Percentiles rank a stretch among this genome's conserved stretches.
These are phyloP conservation scores for Petromus typicus DNA, from an alignment of 2,113 vertebrate species.

Conservation along the genomic window DNA sequence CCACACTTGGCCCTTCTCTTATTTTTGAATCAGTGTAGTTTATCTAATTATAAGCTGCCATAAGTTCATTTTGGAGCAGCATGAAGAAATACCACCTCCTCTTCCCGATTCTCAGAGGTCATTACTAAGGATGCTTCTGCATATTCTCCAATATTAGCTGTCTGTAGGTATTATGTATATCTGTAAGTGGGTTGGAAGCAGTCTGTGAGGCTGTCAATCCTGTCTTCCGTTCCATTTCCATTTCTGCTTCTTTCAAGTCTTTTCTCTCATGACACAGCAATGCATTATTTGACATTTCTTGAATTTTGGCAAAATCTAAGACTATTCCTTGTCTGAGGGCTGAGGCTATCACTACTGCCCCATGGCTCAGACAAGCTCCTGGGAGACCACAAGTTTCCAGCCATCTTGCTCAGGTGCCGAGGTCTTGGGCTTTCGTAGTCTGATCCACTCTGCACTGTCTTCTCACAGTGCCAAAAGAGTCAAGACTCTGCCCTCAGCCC, in stretches of 20 bases:
- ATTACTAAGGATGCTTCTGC: background rate
- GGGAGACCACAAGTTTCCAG: background rate
- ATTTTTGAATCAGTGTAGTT: background rate
- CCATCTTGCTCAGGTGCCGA: background rate
- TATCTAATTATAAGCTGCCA: background rate
- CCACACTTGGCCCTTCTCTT: too few relatives aligned
- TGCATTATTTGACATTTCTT: background rate
- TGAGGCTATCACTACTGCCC: background rate
- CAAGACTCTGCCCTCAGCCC: background rate
- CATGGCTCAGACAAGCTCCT: background rate
- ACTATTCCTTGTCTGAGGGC: background rate
- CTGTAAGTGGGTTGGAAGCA: background rate
- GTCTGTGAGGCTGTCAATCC: background rate
- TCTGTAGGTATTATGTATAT: background rate
- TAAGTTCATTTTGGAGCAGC: background rate
- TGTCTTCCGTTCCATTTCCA: background rate
- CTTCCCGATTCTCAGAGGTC: background rate
- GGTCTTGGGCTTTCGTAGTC: background rate
- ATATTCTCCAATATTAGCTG: background rate
- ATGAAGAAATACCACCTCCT: background rate
- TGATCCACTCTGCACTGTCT: background rate
- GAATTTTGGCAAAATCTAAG: background rate
- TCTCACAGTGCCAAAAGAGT: accelerated
- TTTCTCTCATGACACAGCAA: background rate
- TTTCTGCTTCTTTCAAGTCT: background rate